phyloP scores from a whole-genome alignment of 2,113 vertebrate species.

The Microtus oregoni region DNA sequence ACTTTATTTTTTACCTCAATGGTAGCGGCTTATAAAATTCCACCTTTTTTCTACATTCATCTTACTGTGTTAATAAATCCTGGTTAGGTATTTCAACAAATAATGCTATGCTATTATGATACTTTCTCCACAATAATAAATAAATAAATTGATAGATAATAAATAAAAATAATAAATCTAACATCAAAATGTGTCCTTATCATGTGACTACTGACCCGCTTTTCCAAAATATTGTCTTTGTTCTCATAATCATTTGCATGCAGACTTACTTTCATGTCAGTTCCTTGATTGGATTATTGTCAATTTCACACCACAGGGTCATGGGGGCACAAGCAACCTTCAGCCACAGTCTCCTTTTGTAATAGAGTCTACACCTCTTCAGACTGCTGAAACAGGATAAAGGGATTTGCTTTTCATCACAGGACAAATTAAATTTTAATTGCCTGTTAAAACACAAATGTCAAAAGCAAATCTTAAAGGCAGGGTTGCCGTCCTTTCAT shows the following conservation, averaged over 20 bases:
- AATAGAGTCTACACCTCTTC: slow-evolving; percentile 77
- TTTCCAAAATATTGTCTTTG: slow-evolving; percentile 18
- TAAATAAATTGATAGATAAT: neutral
- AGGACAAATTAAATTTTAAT: slow-evolving; percentile 88
- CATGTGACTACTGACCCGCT: neutral
- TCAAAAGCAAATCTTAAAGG: slow-evolving; percentile 85
- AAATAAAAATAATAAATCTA: neutral
- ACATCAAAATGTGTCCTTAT: neutral
- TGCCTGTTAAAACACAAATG: slow-evolving; percentile 87
- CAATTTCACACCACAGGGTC: slow-evolving; percentile 70
- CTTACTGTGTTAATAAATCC: neutral
- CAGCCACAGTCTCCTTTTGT: slow-evolving; percentile 80
- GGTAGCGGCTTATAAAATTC: neutral
- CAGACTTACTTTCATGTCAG: slow-evolving; percentile 56
- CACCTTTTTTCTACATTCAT: neutral
- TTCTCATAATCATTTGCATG: slow-evolving; percentile 8
- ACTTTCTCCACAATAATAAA: neutral
- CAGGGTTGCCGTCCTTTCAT: slow-evolving; percentile 75
- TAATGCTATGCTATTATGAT: neutral
- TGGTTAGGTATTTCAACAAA: neutral
- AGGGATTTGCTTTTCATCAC: slow-evolving; percentile 86
- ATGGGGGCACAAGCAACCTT: slow-evolving; percentile 71
- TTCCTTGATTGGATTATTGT: slow-evolving; percentile 54
- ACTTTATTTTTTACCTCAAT: neutral
- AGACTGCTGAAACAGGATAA: slow-evolving; percentile 82